A percentile compares a stretch with the other conserved stretches of the same genome.
These are phyloP conservation scores for Xestia xanthographa DNA, from an alignment of 2,888 invertebrate species.

Conservation along the genomic window DNA sequence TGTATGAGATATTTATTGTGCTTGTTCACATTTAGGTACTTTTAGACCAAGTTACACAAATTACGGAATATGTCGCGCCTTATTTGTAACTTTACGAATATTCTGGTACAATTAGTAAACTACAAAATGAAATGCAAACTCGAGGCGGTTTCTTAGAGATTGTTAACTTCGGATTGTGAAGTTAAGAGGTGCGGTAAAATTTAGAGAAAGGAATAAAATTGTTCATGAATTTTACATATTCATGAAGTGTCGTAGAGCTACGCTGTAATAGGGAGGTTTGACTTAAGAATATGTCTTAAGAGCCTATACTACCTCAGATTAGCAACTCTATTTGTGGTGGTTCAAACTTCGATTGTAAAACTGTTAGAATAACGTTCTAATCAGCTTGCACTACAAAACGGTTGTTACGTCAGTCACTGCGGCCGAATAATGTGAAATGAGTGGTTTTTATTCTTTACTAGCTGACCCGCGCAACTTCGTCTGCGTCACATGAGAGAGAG, in stretches of 20 bases:
- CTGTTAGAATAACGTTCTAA: too few relatives aligned
- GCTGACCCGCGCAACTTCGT: too few relatives aligned
- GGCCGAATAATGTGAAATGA: too few relatives aligned
- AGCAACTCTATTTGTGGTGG: too few relatives aligned
- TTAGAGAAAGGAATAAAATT: constrained; percentile 7
- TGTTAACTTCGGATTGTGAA: constrained; percentile 17
- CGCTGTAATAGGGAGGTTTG: neutral
- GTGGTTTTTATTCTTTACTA: too few relatives aligned
- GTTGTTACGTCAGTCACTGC: too few relatives aligned
- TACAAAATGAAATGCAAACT: constrained; percentile 15
- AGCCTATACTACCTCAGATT: too few relatives aligned
- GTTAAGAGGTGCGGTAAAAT: constrained; percentile 17
- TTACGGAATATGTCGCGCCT: constrained; percentile 20
- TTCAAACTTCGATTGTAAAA: too few relatives aligned
- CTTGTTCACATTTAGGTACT: neutral
- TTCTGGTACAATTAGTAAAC: neutral
- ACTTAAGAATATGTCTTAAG: neutral
- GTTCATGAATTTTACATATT: constrained; percentile 5
- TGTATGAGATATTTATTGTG: too few relatives aligned
- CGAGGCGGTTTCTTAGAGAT: constrained; percentile 18
- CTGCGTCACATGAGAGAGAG: too few relatives aligned
- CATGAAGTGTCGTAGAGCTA: neutral
- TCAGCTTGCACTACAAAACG: too few relatives aligned
- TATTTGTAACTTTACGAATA: constrained; percentile 12
- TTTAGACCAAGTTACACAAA: neutral